These are phyloP conservation scores for Chrysomallon squamiferum DNA, from an alignment of 1,140 invertebrate species.

Conservation along the genomic window DNA sequence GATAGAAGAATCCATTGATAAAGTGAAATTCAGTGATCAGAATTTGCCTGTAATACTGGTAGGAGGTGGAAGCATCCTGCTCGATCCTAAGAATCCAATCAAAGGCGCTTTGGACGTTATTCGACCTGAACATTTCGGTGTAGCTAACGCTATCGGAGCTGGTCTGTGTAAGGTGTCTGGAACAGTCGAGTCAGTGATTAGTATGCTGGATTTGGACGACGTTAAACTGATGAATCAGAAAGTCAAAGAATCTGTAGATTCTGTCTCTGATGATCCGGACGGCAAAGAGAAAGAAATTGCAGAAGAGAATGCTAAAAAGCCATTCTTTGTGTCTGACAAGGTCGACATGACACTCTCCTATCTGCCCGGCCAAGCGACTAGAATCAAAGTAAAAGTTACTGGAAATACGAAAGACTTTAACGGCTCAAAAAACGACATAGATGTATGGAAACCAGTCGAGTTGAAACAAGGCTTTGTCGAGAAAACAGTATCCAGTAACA, in stretches of 20 bases:
- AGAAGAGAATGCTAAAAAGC: constrained; percentile 21
- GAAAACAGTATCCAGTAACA: neutral
- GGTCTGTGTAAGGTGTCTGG: constrained; percentile 52
- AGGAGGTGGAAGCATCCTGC: constrained; percentile 49
- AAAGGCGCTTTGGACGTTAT: constrained; percentile 31
- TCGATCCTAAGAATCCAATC: constrained; percentile 22
- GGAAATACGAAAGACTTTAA: constrained; percentile 24
- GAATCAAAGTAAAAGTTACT: constrained; percentile 44
- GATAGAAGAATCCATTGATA: constrained; percentile 44
- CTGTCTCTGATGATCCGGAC: constrained; percentile 12
- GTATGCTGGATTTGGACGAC: constrained; percentile 26
- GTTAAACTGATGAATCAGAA: constrained; percentile 12
- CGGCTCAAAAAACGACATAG: neutral
- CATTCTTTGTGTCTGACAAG: constrained; percentile 23
- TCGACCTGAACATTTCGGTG: constrained; percentile 39
- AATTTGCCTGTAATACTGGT: constrained; percentile 51
- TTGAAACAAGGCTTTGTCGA: neutral
- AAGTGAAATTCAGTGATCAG: constrained; percentile 35
- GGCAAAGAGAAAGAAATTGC: constrained; percentile 15
- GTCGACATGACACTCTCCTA: constrained; percentile 43
- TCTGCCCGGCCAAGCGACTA: constrained; percentile 42
- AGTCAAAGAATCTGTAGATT: neutral
- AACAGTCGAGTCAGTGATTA: constrained; percentile 37
- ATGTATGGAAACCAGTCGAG: neutral
- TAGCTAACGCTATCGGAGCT: constrained; percentile 59